Evolutionary conservation across 92 coral and sea anemone genomes (phyloP), one percentile per base, ranked within the genome.

Genomic region (Actinostola sp.): DNA sequence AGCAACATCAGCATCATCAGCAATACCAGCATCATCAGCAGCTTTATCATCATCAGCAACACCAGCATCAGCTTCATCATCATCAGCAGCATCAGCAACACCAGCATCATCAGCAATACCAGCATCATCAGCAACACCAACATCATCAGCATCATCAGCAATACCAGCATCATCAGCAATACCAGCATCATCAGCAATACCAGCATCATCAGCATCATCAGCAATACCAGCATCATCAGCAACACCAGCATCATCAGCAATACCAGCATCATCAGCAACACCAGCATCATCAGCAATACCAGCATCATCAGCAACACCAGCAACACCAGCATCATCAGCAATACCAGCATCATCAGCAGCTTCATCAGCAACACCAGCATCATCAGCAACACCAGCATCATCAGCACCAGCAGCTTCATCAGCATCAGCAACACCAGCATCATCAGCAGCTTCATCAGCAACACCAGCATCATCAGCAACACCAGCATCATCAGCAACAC

Each of bases 271-370:
- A 48, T 3, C 19, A n/a, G 13, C 54, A 48, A 13, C 54, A 48
- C 19, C 54, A 48, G 19, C 21, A 48, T 48, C 54, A 48, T 3
- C 54, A 48, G 13, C 13, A 3, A n/a, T 9, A n/a, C n/a, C n/a
- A n/a, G n/a, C n/a, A n/a, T 31, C 64, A 58, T n/a, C 33, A 58
- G 10, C 64, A 19, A 58, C 36, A 58, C n/a, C n/a, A 24, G 6
- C 17, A 20, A 4, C 57, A 17, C 21, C 27, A 50, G 3, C 42
- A 36, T 36, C 42, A 36, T 36, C 42, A 36, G 11, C 42, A 36
- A 36, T 11, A 36, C 42, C 42, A 36, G 4, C 42, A 39, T 39
- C 23, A 46, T 7, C 53, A 46, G 53, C 23, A 19, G 53, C 23
- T 6, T 3, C 53, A 46, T 7, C 19, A 46, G 17, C 53, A 46